Evolutionary conservation across 2,797 vertebrate genomes (phyloP).

Genomic region (Microchirus variegatus): DNA sequence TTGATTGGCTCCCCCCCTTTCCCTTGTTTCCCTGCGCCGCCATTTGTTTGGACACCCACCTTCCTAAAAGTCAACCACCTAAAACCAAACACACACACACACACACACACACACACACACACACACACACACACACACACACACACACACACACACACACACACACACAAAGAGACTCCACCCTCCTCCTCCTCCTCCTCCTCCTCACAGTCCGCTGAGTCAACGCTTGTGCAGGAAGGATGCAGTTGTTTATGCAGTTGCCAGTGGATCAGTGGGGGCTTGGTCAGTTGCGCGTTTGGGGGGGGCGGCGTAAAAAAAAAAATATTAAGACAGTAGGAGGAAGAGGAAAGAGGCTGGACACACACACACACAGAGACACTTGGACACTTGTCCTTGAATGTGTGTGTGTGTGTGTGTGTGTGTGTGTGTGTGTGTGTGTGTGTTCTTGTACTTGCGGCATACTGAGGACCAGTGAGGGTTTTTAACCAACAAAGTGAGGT

Average conservation of each 20-base stretch:
- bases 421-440: too few species aligned
- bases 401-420: not conserved
- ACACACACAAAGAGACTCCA: conserved; percentile 9
- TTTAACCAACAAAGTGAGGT: too few species aligned
- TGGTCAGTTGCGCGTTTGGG: conserved; percentile 9
- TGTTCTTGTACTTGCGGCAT: too few species aligned
- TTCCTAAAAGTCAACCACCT: conserved; percentile 60
- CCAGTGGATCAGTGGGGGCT: conserved; percentile 39
- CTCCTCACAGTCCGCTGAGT: conserved; percentile 69
- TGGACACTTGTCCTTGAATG: too few species aligned
- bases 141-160: conserved; percentile 7
- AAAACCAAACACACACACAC: not conserved
- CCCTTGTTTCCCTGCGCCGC: conserved; percentile 28
- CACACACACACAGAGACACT: conserved; percentile 13
- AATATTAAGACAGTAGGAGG: conserved; percentile 26
- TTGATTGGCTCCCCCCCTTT: conserved; percentile 52
- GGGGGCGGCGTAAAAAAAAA: conserved; percentile 19
- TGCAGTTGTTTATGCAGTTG: conserved; percentile 76
- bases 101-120: not conserved
- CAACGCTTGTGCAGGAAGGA: conserved; percentile 83
- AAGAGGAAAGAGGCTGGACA: conserved; percentile 47
- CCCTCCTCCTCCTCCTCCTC: conserved; percentile 46
- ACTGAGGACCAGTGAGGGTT: too few species aligned
- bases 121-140: too few species aligned
- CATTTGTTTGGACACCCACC: conserved; percentile 60